phyloP scores from a whole-genome alignment of 2,797 vertebrate species.

The Enteromius radiatus region DNA sequence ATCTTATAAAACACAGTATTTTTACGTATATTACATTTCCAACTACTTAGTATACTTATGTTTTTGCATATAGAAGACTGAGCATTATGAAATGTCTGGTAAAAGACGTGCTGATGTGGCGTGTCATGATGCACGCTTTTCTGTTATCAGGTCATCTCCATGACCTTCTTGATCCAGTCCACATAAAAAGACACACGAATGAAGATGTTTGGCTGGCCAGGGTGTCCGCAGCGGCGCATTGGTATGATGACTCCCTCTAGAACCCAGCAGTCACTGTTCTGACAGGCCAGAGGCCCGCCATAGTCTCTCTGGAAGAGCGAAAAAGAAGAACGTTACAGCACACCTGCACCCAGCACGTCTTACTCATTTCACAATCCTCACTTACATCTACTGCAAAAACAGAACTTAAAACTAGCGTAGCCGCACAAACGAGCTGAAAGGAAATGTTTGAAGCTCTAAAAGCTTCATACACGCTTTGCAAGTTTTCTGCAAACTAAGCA shows the following conservation, averaged over 20 bases:
- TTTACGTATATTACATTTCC: constrained; percentile 12
- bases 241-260: constrained; percentile 95
- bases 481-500: not conserved
- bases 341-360: constrained; percentile 28
- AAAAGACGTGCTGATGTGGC: not conserved
- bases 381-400: constrained; percentile 34
- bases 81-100: not conserved
- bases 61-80: not conserved
- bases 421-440: constrained; percentile 9
- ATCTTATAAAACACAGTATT: constrained; percentile 20
- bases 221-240: constrained; percentile 89
- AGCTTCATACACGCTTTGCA: not conserved
- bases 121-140: constrained; percentile 45
- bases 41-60: not conserved
- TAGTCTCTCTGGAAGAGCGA: constrained; percentile 88
- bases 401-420: not conserved
- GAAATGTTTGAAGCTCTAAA: constrained; percentile 21
- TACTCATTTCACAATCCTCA: constrained; percentile 54
- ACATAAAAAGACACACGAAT: constrained; percentile 90
- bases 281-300: constrained; percentile 92
- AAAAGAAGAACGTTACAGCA: not conserved
- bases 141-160: constrained; percentile 83
- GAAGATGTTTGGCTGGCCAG: constrained; percentile 89
- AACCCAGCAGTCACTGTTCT: constrained; percentile 94
- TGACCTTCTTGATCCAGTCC: constrained; percentile 97